phyloP scores from a whole-genome alignment of 2,888 invertebrate species.

The Stenotaenia linearis region DNA sequence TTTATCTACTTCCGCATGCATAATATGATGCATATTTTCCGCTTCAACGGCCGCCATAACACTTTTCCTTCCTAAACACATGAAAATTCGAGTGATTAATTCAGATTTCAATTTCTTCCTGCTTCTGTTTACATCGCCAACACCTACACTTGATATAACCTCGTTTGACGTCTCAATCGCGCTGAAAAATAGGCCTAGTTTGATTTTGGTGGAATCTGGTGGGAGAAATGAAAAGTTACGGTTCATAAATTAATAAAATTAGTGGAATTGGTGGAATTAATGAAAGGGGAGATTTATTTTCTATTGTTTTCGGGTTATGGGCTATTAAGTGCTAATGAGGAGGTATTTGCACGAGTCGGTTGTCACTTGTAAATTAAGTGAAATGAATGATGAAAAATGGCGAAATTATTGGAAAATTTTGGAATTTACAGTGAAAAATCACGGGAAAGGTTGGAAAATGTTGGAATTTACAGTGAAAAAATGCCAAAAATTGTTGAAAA shows the following conservation, averaged over 20 bases:
- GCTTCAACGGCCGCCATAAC: not conserved
- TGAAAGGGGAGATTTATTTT: too few relatives aligned
- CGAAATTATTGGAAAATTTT: too few relatives aligned
- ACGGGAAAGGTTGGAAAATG: too few relatives aligned
- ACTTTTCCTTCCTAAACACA: slow-evolving; percentile 7
- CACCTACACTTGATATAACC: not conserved
- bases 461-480: too few relatives aligned
- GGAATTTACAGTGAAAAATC: too few relatives aligned
- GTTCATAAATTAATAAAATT: too few relatives aligned
- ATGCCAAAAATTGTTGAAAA: too few relatives aligned
- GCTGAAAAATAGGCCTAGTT: not conserved
- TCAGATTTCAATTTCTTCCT: not conserved
- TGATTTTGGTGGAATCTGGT: too few relatives aligned
- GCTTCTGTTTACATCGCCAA: not conserved
- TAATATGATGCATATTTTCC: slow-evolving; percentile 7
- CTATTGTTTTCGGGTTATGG: not conserved
- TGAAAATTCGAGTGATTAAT: not conserved
- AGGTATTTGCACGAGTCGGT: not conserved
- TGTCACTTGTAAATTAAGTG: not conserved
- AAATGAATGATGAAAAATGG: not conserved
- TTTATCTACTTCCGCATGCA: slow-evolving; percentile 11
- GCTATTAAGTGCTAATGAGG: not conserved
- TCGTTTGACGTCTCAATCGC: not conserved
- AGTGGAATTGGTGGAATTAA: too few relatives aligned
- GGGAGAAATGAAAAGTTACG: too few relatives aligned